A percentile compares a stretch with the other conserved stretches of the same genome.
These are phyloP conservation scores for Saguinus midas DNA, from an alignment of 2,113 vertebrate genomes.

Conservation along the genomic window DNA sequence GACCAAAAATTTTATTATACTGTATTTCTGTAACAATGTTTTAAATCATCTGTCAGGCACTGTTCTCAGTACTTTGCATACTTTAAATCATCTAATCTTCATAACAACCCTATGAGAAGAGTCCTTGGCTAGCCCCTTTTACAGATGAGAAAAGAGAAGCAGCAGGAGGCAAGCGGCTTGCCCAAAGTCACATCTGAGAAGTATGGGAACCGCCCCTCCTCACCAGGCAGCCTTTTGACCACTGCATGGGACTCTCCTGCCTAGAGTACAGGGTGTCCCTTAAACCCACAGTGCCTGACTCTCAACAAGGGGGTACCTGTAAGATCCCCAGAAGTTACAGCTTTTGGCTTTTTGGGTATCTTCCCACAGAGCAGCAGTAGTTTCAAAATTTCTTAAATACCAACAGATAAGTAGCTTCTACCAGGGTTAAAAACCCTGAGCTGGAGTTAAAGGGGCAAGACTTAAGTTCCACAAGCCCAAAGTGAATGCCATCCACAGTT, in stretches of 20 bases:
- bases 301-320: not conserved
- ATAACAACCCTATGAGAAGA: not conserved
- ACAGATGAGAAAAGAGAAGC: not conserved
- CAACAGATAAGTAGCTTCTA: not conserved
- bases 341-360: not conserved
- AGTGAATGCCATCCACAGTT: not conserved
- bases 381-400: not conserved
- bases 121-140: not conserved
- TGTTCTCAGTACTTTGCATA: not conserved
- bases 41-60: not conserved
- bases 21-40: not conserved
- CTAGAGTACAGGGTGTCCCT: not conserved
- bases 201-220: not conserved
- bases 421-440: not conserved
- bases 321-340: not conserved
- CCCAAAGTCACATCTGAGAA: not conserved
- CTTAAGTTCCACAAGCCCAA: not conserved
- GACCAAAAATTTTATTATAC: not conserved
- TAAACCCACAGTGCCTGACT: not conserved
- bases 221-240: not conserved
- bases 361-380: not conserved
- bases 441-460: not conserved
- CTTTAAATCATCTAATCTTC: not conserved
- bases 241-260: accelerated
- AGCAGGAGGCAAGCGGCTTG: not conserved